Conservation (phyloP, 2,888 invertebrate genomes). For the Ochlodes sylvanus region DNA sequence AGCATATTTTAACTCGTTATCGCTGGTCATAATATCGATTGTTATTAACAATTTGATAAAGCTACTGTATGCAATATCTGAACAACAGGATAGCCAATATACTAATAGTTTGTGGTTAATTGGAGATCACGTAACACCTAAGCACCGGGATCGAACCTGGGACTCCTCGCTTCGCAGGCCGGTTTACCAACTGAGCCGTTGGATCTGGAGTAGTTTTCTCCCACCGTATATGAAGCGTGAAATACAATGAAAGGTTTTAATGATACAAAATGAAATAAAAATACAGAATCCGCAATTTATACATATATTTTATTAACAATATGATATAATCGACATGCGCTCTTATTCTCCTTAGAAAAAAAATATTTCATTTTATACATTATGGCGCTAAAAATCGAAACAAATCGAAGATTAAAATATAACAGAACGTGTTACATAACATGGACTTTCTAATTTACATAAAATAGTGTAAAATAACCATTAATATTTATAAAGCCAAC, state of each 20-base stretch:
- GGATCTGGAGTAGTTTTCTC: too few relatives aligned
- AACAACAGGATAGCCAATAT: too few relatives aligned
- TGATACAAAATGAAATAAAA: slow-evolving; percentile 51
- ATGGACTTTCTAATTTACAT: slow-evolving; percentile 53
- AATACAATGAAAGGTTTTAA: background rate
- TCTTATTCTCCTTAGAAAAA: slow-evolving; percentile 76
- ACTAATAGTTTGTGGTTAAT: too few relatives aligned
- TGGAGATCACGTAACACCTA: too few relatives aligned
- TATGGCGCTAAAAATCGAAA: slow-evolving; percentile 55
- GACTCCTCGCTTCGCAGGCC: too few relatives aligned
- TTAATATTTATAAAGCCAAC: slow-evolving; percentile 37
- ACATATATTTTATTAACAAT: slow-evolving; percentile 84
- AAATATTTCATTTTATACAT: slow-evolving; percentile 70
- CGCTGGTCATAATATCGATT: too few relatives aligned
- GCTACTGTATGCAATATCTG: too few relatives aligned
- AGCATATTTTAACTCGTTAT: background rate
- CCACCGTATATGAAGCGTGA: too few relatives aligned
- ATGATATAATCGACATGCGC: slow-evolving; percentile 82
- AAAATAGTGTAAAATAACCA: slow-evolving; percentile 47
- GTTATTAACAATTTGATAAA: too few relatives aligned
- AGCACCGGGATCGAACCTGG: too few relatives aligned
- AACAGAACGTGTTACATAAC: slow-evolving; percentile 52
- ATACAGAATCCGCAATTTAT: slow-evolving; percentile 71
- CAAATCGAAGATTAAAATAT: slow-evolving; percentile 46
- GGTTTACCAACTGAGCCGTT: too few relatives aligned